Evolutionary conservation across 2,113 vertebrate species (phyloP).

Genomic region (Isurus oxyrinchus): DNA sequence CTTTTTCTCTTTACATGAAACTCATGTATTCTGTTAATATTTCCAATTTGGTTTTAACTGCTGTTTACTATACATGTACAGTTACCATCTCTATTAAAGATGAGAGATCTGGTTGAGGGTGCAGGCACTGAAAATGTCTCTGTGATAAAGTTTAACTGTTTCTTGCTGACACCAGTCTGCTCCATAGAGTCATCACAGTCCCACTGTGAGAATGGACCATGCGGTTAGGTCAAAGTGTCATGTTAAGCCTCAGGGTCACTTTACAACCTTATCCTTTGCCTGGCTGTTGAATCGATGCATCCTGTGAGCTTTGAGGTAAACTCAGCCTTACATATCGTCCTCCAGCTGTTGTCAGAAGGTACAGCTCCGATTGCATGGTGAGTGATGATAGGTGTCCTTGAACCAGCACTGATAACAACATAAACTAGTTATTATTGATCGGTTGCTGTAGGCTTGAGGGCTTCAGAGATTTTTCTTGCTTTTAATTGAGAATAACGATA

Average conservation of each 20-base stretch:
- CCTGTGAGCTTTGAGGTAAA: background rate
- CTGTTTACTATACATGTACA: background rate
- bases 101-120: too few species aligned
- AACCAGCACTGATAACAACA: background rate
- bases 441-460: background rate
- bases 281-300: background rate
- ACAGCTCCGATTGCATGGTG: background rate
- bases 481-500: constrained; percentile 9
- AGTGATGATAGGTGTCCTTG: background rate
- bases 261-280: background rate
- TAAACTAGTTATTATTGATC: background rate
- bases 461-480: background rate
- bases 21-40: background rate
- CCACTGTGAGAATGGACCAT: too few species aligned
- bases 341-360: background rate
- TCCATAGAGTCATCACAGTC: too few species aligned
- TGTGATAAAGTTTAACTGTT: too few species aligned
- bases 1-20: too few species aligned
- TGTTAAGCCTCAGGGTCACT: background rate
- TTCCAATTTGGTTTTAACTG: background rate
- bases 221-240: too few species aligned
- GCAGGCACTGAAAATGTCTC: too few species aligned
- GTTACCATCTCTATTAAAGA: too few species aligned
- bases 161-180: too few species aligned
- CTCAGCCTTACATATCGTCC: background rate